A percentile compares a stretch with the other conserved stretches of the same genome.
Conservation (phyloP, 2,113 vertebrate species). For the Crotalus helleri region DNA sequence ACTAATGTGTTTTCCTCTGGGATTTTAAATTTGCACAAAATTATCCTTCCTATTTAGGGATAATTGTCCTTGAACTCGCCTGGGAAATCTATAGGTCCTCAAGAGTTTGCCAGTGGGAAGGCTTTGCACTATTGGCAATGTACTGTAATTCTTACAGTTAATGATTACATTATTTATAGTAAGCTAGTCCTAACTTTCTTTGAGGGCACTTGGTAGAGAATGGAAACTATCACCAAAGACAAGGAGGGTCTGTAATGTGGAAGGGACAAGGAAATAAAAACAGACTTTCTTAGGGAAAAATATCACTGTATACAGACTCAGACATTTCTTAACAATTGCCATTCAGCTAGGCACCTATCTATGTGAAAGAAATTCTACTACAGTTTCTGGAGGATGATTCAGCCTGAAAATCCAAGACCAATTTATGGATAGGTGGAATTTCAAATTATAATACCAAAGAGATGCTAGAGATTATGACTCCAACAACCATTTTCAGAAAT, state of each 20-base stretch:
- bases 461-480: not conserved
- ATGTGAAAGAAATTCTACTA: not conserved
- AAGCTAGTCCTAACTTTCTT: not conserved
- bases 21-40: not conserved
- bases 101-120: not conserved
- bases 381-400: not conserved
- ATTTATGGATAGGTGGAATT: not conserved
- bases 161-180: not conserved
- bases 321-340: not conserved
- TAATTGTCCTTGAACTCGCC: not conserved
- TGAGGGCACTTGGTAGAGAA: not conserved
- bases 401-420: not conserved
- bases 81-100: not conserved
- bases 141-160: not conserved
- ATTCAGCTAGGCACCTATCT: not conserved
- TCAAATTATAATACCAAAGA: not conserved
- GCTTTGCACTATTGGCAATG: not conserved
- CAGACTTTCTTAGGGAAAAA: not conserved
- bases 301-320: not conserved
- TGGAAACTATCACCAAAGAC: not conserved
- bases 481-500: not conserved
- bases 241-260: not conserved
- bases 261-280: not conserved
- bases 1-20: not conserved
- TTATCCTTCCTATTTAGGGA: not conserved